Percentiles rank a stretch among this genome's conserved stretches.
These are phyloP conservation scores for Rousettus madagascariensis DNA, from an alignment of 2,797 vertebrate genomes.

Conservation along the genomic window DNA sequence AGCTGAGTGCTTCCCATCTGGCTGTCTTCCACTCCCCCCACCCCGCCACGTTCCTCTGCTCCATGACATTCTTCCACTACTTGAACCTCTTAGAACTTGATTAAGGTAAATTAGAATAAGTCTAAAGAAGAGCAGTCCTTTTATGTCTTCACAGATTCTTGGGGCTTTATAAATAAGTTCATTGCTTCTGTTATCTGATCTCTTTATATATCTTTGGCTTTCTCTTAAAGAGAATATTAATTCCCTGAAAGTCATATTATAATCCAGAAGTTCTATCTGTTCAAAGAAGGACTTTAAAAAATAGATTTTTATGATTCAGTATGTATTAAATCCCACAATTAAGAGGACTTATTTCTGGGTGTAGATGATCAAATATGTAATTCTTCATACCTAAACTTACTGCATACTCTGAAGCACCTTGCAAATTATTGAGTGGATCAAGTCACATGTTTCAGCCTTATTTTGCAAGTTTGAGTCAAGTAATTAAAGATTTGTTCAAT, in stretches of 20 bases:
- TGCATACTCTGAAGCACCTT: neutral
- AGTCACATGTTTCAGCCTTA: neutral
- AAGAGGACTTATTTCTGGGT: conserved; percentile 18
- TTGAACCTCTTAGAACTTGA: neutral
- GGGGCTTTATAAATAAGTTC: conserved; percentile 20
- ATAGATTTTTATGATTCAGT: neutral
- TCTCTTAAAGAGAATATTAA: conserved; percentile 19
- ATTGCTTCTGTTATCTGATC: neutral
- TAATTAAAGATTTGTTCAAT: neutral
- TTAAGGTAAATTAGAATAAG: neutral
- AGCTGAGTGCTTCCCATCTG: neutral
- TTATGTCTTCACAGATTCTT: neutral
- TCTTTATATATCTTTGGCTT: neutral
- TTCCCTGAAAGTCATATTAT: neutral
- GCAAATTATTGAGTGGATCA: neutral
- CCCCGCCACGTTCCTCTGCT: neutral
- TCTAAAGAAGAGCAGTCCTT: conserved; percentile 1
- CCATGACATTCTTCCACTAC: neutral
- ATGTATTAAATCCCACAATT: conserved; percentile 25
- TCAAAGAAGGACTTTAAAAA: neutral
- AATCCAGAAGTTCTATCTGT: conserved; percentile 9
- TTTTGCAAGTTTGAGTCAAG: conserved; percentile 23
- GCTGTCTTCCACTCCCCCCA: neutral
- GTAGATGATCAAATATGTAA: neutral
- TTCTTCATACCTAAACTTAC: conserved; percentile 6